Conservation (phyloP, 2,888 invertebrate genomes). For the Mycalesis mineus region DNA sequence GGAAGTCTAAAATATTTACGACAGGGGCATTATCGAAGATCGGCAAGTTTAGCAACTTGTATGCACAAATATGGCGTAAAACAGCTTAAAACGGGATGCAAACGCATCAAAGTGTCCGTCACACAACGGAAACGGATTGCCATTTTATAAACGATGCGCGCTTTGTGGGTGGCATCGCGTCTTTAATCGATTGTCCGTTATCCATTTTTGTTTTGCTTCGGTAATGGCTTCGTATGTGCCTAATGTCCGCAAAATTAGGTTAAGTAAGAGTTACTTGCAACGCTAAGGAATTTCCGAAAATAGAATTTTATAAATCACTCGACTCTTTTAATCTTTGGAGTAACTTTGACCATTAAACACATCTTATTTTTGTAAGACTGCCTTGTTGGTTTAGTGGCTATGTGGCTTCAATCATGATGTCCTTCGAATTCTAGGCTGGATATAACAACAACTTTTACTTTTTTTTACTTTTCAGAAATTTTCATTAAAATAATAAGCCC, state of each 20-base stretch:
- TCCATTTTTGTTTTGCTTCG: slow-evolving; percentile 28
- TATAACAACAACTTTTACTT: too few relatives aligned
- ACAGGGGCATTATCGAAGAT: slow-evolving; percentile 3
- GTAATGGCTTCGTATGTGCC: background rate
- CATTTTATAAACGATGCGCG: slow-evolving; percentile 56
- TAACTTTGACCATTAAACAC: too few relatives aligned
- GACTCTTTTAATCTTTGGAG: too few relatives aligned
- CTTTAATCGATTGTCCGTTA: slow-evolving; percentile 40
- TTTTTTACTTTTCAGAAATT: too few relatives aligned
- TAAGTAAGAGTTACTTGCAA: background rate
- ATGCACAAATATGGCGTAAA: slow-evolving; percentile 22
- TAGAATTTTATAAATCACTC: background rate
- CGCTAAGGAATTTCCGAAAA: background rate
- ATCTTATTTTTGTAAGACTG: too few relatives aligned
- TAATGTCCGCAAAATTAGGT: background rate
- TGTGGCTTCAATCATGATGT: too few relatives aligned
- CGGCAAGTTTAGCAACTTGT: slow-evolving; percentile 8
- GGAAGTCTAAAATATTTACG: background rate
- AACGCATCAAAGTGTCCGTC: slow-evolving; percentile 38
- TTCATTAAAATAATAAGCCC: too few relatives aligned
- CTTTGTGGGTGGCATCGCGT: slow-evolving; percentile 61
- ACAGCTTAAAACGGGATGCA: slow-evolving; percentile 25
- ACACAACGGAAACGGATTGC: slow-evolving; percentile 59
- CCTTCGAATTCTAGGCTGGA: too few relatives aligned
- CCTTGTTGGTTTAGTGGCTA: too few relatives aligned